A percentile compares a stretch with the other conserved stretches of the same genome.
phyloP scores from a whole-genome alignment of 2,797 vertebrate species.

The Simalia tracyae region DNA sequence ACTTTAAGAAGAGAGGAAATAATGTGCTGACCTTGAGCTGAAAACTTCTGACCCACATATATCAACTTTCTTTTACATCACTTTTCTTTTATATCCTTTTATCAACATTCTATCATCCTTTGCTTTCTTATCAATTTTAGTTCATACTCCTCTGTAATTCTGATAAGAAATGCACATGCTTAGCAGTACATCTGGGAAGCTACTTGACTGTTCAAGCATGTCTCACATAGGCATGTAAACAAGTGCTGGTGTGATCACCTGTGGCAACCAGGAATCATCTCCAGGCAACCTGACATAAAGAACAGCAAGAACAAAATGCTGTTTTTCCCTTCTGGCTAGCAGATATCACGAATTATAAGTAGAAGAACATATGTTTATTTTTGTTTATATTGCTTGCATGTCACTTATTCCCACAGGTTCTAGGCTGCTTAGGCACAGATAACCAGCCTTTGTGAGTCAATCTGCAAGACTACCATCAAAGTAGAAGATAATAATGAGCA shows the following conservation, averaged over 20 bases:
- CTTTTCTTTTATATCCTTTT: neutral
- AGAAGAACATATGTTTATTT: neutral
- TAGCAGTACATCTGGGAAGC: neutral
- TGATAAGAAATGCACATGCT: neutral
- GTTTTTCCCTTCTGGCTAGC: neutral
- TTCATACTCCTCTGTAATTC: neutral
- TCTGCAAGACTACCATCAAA: neutral
- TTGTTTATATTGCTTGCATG: neutral
- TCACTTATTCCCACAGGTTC: neutral
- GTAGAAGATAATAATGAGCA: neutral
- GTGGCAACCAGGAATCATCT: neutral
- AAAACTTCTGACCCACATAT: neutral
- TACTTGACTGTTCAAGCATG: neutral
- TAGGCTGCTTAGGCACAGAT: neutral
- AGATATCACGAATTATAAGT: neutral
- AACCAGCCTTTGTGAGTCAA: neutral
- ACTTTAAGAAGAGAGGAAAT: neutral
- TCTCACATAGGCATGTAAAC: neutral
- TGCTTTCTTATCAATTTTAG: neutral
- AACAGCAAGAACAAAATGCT: neutral
- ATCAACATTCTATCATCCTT: neutral
- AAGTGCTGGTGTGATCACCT: neutral
- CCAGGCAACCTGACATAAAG: neutral
- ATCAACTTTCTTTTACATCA: neutral
- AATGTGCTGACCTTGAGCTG: neutral